Evolutionary conservation across 2,113 vertebrate genomes (phyloP), one percentile per base, ranked within the genome.

Genomic region (Vulpes vulpes): DNA sequence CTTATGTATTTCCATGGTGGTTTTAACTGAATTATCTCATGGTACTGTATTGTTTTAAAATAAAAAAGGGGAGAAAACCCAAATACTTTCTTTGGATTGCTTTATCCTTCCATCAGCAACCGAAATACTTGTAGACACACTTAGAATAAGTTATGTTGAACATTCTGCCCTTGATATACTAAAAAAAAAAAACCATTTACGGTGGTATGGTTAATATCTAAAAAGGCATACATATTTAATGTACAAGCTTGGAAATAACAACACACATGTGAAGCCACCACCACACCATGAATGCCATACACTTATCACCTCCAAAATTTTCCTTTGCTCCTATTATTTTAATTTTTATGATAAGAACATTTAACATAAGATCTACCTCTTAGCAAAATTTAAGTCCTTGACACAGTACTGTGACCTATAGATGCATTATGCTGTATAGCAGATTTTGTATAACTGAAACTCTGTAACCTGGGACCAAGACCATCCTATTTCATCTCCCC

Each of bases 1-100:
- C 81, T 3, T 73, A 86, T 86, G 49, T 60, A 49, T 89, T 96
- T 93, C 89, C 82, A 81, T 86, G 49, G 0, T 32, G 64, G 19
- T 62, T 60, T 60, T 79, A 67, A 35, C 17, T 25, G 51, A 89
- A 89, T 12, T 49, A n/a, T 49, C 38, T 86, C 30, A 62, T 0
- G 20, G 8, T 27, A 60, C n/a, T 32, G 1, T 43, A 62, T 67
- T 78, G 49, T 91, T 93, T 82, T 79, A 49, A 73, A 82, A 93
- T 91, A 43, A 62, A 82, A 69, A 82, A 32, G 25, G 23, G 23
- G 27, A 1, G 27, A 55, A 10, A 60, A 6, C 5, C 11, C 16
- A 25, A 32, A 82, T 49, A 11, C 17, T 85, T 88, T 59, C 57
- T 95, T 73, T 43, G n/a, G 79, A 49, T 92, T 25, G 19, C 25